Conservation (phyloP, 2,888 invertebrate species). For the Drosophila sordidapex region DNA sequence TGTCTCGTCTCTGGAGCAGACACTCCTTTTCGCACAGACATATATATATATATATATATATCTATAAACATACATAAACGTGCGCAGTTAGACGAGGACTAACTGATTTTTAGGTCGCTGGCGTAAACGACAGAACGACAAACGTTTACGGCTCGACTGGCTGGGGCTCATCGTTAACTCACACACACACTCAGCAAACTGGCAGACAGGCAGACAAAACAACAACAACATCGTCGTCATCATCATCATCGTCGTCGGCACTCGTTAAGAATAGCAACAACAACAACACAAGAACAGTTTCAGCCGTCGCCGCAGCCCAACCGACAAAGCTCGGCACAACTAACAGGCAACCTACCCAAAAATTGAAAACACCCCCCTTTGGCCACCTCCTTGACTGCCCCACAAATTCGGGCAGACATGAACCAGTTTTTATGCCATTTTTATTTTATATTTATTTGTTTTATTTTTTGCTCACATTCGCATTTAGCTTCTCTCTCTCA, state of each 20-base stretch:
- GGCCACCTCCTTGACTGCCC: conserved; percentile 6
- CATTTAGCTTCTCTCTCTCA: conserved; percentile 5
- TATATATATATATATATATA: neutral
- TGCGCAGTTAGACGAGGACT: conserved; percentile 48
- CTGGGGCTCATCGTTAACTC: conserved; percentile 56
- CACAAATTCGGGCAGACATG: conserved; percentile 69
- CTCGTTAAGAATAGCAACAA: conserved; percentile 46
- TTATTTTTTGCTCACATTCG: conserved; percentile 43
- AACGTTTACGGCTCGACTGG: conserved; percentile 54
- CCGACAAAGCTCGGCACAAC: conserved; percentile 40
- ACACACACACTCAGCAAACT: conserved; percentile 37
- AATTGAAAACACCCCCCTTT: neutral
- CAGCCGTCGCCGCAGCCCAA: conserved; percentile 30
- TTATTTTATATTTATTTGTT: conserved; percentile 50
- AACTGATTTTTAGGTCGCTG: conserved; percentile 81
- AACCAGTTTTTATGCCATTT: conserved; percentile 62
- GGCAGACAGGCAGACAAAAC: conserved; percentile 65
- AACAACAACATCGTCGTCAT: conserved; percentile 38
- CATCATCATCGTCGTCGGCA: conserved; percentile 41
- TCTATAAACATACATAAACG: conserved; percentile 5
- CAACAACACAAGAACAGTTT: conserved; percentile 13
- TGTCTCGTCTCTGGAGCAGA: conserved; percentile 73
- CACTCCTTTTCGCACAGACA: conserved; percentile 74
- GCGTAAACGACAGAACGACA: conserved; percentile 73
- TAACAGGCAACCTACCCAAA: conserved; percentile 22